phyloP scores from a whole-genome alignment of 2,797 vertebrate species.

The Diceros bicornis region DNA sequence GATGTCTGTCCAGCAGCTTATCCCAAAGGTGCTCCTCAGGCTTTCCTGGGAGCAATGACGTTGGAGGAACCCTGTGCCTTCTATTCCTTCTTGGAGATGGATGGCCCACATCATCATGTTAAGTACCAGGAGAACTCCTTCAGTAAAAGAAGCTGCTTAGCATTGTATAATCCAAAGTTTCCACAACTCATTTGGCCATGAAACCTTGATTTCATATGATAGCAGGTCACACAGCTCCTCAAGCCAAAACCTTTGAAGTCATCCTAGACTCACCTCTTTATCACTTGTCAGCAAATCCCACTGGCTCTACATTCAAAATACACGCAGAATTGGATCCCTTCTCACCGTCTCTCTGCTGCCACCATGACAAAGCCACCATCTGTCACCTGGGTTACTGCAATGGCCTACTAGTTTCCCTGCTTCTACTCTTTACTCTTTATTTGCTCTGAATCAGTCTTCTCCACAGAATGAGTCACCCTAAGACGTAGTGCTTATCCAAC shows the following conservation, averaged over 20 bases:
- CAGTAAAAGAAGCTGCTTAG: not conserved
- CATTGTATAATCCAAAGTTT: not conserved
- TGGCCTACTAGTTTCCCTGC: not conserved
- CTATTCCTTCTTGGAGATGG: not conserved
- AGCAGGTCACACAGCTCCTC: not conserved
- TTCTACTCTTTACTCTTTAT: not conserved
- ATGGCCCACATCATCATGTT: not conserved
- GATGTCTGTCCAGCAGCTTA: accelerated
- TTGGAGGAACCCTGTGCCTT: too few species aligned
- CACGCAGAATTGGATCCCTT: not conserved
- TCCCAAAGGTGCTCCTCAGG: not conserved
- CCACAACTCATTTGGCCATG: not conserved
- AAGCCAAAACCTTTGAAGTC: not conserved
- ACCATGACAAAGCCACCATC: not conserved
- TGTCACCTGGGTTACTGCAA: not conserved
- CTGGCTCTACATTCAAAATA: not conserved
- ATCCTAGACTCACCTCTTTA: too few species aligned
- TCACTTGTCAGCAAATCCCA: not conserved
- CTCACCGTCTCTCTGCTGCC: not conserved
- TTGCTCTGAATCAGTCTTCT: not conserved
- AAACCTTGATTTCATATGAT: not conserved
- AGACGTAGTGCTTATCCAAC: not conserved
- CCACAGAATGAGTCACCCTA: not conserved
- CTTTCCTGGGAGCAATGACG: accelerated
- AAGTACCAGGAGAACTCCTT: not conserved